Base-by-base conservation (phyloP, 2,888 invertebrate genomes). In the Camptogramma bilineatum region DNA sequence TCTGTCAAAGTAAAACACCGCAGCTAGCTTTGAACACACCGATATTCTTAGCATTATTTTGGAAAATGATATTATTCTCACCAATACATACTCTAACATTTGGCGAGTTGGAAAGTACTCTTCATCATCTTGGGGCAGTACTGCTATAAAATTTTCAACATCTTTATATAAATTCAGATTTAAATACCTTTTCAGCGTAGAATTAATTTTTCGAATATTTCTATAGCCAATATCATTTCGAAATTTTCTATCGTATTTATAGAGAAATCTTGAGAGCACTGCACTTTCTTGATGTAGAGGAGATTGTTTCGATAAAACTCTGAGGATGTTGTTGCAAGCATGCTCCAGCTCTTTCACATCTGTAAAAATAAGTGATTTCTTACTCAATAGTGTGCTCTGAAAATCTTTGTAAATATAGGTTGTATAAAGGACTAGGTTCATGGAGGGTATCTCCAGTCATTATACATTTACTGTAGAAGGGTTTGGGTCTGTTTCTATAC, bases 231-330 rank as follows among this genome's bases (percentile, higher is more conserved):
- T 94, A 69, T 95, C 95, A 69, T 86, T 91, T 16, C 94, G 86
- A 73, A 95, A 94, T 78, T 95, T 95, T 63, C 88, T 92, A 70
- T 94, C 94, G 84, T 93, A 94, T 72, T 94, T 93, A 72, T 95
- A 95, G 24, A 94, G 78, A 72, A 94, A 85, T 72, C 95, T 88
- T 51, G 94, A 94, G 1, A 94, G 79, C 64, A 94, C 73, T 2
- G 94, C 94, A 69, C 94, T 91, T 82, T 95, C 95, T 53, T 83
- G 83, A 61, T 94, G 91, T 5, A 95, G 77, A n/a, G 92, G 86
- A 8, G 90, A 87, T 71, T 94, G 94, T 44, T 88, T 88, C 9
- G 85, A 79, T 65, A 93, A 71, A 39, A 88, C 77, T 62, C 79
- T 81, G 10, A 80, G 70, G 2, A 88, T 83, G 62, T 81, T 86